Evolutionary conservation across 2,113 vertebrate species (phyloP), one percentile per base, ranked within the genome.

Genomic region (Callopanchax toddi): DNA sequence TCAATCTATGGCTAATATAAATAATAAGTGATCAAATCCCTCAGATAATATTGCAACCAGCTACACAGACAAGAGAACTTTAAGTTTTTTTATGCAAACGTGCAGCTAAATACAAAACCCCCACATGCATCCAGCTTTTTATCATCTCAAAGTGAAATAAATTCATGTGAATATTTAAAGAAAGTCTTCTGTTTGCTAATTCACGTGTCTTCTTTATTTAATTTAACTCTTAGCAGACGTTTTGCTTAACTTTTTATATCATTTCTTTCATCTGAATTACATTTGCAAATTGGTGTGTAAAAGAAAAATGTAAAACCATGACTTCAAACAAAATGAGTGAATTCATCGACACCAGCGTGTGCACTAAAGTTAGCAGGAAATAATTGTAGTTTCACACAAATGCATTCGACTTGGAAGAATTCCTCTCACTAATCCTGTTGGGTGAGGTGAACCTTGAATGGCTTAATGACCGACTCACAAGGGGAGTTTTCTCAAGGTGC

Each of bases 391-490:
- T n/a, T n/a, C n/a, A 37, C 25, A 25, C 12, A 67, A 55, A 68
- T 80, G 15, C 54, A 26, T 39, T 60, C 56, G 56, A 71, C 50
- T 57, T 67, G 54, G 73, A 75, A 46, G 63, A 86, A 78, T 78
- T 57, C 68, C 59, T 0, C 37, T 44, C 18, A 11, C 29, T 87
- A 89, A 87, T 87, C 89, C 83, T 58, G 45, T 70, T 72, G 60
- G 40, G 72, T 76, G 69, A 82, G 76, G 32, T 86, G 76, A 89
- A 83, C 72, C 80, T 45, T 52, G 57, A 21, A 22, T 20, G 46
- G 29, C 54, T 56, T 63, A 78, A 74, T 44, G 57, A 60, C 67
- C 60, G 48, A 76, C 68, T 79, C 78, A 83, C 59, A 82, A 58
- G 67, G 9, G 54, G 37, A 60, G 37, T 40, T 72, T 80, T 73